phyloP scores from a whole-genome alignment of 2,113 vertebrate genomes.

The Copsychus sechellarum region DNA sequence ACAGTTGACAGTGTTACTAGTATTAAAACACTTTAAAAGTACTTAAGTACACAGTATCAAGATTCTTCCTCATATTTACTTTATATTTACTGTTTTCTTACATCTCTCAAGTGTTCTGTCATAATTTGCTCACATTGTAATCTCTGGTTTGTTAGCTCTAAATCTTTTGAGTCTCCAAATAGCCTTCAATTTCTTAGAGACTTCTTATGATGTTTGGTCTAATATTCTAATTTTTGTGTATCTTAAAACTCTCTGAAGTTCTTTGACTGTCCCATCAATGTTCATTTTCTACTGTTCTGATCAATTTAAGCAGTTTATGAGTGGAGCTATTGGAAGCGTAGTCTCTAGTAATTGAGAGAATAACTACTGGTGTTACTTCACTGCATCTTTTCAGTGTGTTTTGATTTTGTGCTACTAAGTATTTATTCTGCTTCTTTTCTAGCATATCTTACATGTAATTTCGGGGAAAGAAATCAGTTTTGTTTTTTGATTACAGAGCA shows the following conservation, averaged over 20 bases:
- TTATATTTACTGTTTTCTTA: background rate
- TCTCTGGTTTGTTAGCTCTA: background rate
- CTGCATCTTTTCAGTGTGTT: background rate
- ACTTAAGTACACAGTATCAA: background rate
- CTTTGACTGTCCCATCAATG: background rate
- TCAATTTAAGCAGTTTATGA: background rate
- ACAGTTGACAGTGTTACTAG: background rate
- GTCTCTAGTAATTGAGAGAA: background rate
- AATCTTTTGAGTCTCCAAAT: background rate
- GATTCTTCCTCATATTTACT: background rate
- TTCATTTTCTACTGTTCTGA: background rate
- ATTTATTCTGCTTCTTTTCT: background rate
- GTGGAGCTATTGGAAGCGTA: background rate
- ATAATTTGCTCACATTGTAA: background rate
- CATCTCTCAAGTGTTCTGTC: background rate
- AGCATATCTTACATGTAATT: background rate
- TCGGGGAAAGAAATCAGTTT: background rate
- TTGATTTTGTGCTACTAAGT: background rate
- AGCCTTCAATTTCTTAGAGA: background rate
- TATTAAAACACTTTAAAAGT: background rate
- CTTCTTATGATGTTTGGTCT: background rate
- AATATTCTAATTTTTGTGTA: background rate
- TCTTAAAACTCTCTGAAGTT: background rate
- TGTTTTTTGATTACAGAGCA: background rate
- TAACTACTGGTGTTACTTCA: background rate